Percentiles rank a stretch among this genome's conserved stretches.
Evolutionary conservation across 2,888 invertebrate genomes (phyloP).

Genomic region (Trachelus stipa): DNA sequence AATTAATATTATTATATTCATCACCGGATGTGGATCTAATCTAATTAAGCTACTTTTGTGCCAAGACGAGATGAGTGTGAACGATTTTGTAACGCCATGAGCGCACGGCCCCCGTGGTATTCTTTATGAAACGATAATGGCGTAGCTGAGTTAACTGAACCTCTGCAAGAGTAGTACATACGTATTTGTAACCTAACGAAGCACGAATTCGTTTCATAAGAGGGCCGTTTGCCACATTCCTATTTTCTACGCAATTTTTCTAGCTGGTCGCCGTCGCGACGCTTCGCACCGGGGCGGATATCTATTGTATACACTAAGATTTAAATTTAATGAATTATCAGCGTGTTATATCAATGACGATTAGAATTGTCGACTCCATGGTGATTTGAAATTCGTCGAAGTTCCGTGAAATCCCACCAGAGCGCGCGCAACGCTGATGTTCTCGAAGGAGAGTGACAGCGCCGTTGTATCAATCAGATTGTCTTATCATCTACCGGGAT

Average conservation of each 20-base stretch:
- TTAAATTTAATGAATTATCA: not conserved
- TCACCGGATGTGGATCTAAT: not conserved
- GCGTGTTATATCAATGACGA: not conserved
- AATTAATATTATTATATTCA: too few relatives aligned
- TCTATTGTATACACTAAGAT: not conserved
- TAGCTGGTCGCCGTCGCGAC: conserved; percentile 28
- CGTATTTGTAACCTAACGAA: not conserved
- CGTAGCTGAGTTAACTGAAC: not conserved
- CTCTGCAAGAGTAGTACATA: not conserved
- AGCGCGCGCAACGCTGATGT: too few relatives aligned
- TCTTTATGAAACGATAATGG: not conserved
- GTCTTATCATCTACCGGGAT: too few relatives aligned
- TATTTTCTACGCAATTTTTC: conserved; percentile 49
- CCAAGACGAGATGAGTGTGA: conserved; percentile 34
- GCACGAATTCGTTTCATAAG: conserved; percentile 2
- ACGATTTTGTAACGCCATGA: conserved; percentile 39
- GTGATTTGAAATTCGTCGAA: too few relatives aligned
- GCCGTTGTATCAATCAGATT: too few relatives aligned
- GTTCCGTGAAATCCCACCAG: too few relatives aligned
- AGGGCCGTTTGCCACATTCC: conserved; percentile 43
- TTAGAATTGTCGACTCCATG: too few relatives aligned
- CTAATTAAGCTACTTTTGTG: conserved; percentile 40
- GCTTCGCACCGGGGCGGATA: too few relatives aligned
- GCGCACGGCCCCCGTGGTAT: not conserved
- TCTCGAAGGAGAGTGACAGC: too few relatives aligned